Evolutionary conservation across 2,888 invertebrate genomes (phyloP).

Genomic region (Cataglyphis altisquamis): DNA sequence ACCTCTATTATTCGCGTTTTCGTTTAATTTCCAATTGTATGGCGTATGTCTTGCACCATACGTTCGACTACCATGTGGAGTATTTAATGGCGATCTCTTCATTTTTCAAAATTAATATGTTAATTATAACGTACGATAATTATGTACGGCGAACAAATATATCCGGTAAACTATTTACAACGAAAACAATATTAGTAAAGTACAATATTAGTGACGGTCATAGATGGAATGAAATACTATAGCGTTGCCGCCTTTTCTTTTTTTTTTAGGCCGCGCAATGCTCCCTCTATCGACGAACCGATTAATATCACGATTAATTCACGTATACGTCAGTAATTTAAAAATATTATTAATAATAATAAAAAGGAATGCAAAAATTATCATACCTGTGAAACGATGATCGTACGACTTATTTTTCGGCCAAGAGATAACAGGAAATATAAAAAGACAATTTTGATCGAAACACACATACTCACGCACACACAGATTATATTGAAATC

Average conservation of each 20-base stretch:
- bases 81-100: constrained; percentile 81
- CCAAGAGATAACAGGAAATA: no score
- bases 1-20: constrained; percentile 66
- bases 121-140: neutral
- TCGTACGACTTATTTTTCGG: no score
- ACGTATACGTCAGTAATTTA: no score
- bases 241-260: neutral
- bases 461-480: no score
- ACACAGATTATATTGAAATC: no score
- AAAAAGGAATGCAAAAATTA: no score
- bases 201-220: neutral
- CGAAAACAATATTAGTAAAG: neutral
- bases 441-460: no score
- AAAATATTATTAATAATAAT: no score
- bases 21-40: constrained; percentile 68
- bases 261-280: no score
- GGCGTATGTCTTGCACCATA: constrained; percentile 38
- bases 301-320: no score
- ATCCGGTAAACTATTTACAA: neutral
- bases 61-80: constrained; percentile 69
- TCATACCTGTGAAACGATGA: no score
- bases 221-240: neutral
- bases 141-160: neutral
- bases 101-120: constrained; percentile 61
- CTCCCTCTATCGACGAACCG: no score